These are phyloP conservation scores for Lacerta bilineata DNA, from an alignment of 2,797 vertebrate species.

Conservation along the genomic window DNA sequence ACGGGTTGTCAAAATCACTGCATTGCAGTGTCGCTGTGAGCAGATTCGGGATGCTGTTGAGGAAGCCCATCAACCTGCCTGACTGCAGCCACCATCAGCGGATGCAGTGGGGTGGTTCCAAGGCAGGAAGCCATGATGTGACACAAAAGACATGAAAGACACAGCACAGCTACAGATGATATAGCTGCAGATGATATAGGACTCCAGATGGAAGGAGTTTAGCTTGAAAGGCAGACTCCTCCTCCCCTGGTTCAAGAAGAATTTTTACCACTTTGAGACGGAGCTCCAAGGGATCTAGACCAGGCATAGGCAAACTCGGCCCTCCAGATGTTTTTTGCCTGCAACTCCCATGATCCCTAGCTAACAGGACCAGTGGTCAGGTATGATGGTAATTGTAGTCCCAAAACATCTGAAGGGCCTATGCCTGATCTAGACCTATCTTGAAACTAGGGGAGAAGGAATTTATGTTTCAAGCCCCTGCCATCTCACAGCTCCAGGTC, in stretches of 20 bases:
- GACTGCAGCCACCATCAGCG: not conserved
- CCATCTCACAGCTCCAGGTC: too few species aligned
- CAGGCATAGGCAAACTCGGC: too few species aligned
- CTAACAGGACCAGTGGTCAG: too few species aligned
- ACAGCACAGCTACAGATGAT: not conserved
- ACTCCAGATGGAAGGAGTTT: not conserved
- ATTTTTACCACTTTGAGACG: not conserved
- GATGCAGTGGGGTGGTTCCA: not conserved
- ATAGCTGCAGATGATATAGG: not conserved
- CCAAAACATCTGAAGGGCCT: too few species aligned
- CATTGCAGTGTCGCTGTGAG: not conserved
- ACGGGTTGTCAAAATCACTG: not conserved
- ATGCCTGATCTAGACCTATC: too few species aligned
- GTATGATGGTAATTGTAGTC: too few species aligned
- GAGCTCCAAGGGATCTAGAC: not conserved
- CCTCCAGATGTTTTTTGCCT: too few species aligned
- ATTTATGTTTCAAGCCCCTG: too few species aligned
- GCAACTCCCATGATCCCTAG: too few species aligned
- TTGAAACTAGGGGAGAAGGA: too few species aligned
- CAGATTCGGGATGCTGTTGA: not conserved
- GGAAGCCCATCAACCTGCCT: not conserved
- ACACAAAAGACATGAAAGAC: not conserved
- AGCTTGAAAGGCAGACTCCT: not conserved
- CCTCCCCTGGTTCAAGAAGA: not conserved
- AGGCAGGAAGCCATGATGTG: not conserved